Evolutionary conservation across 53 echinoderm and acorn worm species (phyloP), one percentile per base, ranked within the genome.

Genomic region (Holothuria leucospilota): DNA sequence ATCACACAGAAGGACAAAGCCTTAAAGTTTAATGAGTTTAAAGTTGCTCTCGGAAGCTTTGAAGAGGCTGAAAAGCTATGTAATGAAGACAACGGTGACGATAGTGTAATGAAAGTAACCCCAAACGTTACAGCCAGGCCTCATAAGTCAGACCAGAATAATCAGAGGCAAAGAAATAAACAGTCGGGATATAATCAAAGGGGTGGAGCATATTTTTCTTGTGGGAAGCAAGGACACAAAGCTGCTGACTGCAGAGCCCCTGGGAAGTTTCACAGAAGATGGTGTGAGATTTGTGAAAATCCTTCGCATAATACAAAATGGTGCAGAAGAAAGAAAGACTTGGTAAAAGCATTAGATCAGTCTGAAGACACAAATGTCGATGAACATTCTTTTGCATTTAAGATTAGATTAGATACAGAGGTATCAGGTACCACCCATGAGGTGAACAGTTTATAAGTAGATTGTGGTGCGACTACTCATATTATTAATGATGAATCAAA

Each of bases 381-480:
- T 40, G 40, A 40, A 40, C 51, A 82, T 25, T 28, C 41, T 42
- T 42, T 42, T 65, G 15, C 34, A 11, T 64, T 82, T 39, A 82
- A 82, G 23, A 63, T 82, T 16, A 41, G 82, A 34, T 4, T 82
- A 24, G 65, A 64, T 58, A 77, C 53, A 6, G 78, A 42, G 30
- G 71, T 38, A 13, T 6, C 39, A 2, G 14, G 39, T 21, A 73
- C 42, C 5, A 51, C 60, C 20, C 58, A 78, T 59, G 59, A 59
- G 29, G 59, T 78, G 20, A 78, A 78, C 27, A 23, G 79, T 56
- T 59, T 78, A 18, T 29, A 59, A 29, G 84, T 88, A 25, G 83
- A 88, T 59, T 88, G 71, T 61, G 88, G 88, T 5, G 82, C 82
- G 26, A 88, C 88, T 20, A 63, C 72, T 11, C 88, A 88, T 59